Evolutionary conservation across 2,797 vertebrate species (phyloP).

Genomic region (Eulemur rubriventer): DNA sequence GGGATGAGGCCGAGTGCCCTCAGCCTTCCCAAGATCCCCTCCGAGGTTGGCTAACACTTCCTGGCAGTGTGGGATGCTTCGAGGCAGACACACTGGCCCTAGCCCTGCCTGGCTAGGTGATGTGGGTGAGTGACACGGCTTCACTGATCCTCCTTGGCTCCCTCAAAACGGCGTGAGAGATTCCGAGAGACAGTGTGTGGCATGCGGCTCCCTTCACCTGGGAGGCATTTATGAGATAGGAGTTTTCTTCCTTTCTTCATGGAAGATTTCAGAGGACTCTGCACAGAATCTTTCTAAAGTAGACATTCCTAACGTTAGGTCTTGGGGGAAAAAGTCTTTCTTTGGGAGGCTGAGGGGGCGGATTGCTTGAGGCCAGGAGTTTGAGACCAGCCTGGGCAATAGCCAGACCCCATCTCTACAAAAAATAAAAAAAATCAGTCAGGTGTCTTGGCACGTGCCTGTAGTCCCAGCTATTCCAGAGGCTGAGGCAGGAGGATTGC

Average conservation of each 20-base stretch:
- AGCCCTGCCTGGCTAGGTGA: background rate
- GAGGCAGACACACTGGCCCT: background rate
- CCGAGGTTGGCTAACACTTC: background rate
- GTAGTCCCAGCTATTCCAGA: too few relatives aligned
- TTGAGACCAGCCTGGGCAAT: too few relatives aligned
- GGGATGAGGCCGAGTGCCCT: background rate
- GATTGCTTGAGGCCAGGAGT: too few relatives aligned
- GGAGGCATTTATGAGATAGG: background rate
- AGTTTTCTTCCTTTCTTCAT: background rate
- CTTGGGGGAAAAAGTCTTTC: background rate
- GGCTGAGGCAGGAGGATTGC: too few relatives aligned
- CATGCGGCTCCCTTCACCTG: background rate
- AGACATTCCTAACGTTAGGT: background rate
- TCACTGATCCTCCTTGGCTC: background rate
- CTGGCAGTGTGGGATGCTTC: accelerated
- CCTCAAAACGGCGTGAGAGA: background rate
- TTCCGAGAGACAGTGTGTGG: background rate
- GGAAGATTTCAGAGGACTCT: background rate
- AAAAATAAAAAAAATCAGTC: too few relatives aligned
- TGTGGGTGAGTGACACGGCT: background rate
- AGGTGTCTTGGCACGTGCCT: too few relatives aligned
- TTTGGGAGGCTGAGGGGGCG: too few relatives aligned
- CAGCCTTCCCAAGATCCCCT: background rate
- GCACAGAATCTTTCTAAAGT: background rate
- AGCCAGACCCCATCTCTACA: too few relatives aligned